phyloP scores from a whole-genome alignment of 2,113 vertebrate genomes.

The Amblyopsis rosae region DNA sequence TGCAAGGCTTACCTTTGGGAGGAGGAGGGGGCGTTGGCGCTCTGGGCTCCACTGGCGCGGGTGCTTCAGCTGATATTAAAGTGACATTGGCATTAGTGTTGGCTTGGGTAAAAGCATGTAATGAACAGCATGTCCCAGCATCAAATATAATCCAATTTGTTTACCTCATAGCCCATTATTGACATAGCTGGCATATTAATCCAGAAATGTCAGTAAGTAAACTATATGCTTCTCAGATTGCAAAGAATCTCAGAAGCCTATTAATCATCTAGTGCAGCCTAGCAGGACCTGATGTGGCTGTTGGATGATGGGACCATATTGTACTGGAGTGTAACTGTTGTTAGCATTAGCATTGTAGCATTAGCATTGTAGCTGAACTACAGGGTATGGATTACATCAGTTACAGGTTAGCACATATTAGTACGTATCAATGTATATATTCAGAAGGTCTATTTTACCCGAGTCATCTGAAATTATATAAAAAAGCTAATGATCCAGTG shows the following conservation, averaged over 20 bases:
- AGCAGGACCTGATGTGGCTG: conserved; percentile 22
- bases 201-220: not conserved
- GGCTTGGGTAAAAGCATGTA: conserved; percentile 17
- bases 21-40: conserved; percentile 72
- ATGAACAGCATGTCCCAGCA: conserved; percentile 31
- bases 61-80: conserved; percentile 69
- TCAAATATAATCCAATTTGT: conserved; percentile 9
- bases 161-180: not conserved
- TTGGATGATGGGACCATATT: not conserved
- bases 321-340: not conserved
- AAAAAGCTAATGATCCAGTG: too few species aligned
- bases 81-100: conserved; percentile 42
- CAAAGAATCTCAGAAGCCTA: conserved; percentile 5
- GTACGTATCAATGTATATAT: too few species aligned
- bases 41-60: conserved; percentile 72
- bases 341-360: conserved; percentile 14
- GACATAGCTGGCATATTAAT: too few species aligned
- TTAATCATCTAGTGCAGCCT: conserved; percentile 25
- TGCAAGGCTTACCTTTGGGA: conserved; percentile 66
- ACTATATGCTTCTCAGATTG: not conserved
- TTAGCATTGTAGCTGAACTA: not conserved
- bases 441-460: too few species aligned
- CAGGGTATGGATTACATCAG: conserved; percentile 5
- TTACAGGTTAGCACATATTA: conserved; percentile 32
- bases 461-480: too few species aligned